Conservation (phyloP, 2,797 vertebrate genomes). For the Remorina albescens region DNA sequence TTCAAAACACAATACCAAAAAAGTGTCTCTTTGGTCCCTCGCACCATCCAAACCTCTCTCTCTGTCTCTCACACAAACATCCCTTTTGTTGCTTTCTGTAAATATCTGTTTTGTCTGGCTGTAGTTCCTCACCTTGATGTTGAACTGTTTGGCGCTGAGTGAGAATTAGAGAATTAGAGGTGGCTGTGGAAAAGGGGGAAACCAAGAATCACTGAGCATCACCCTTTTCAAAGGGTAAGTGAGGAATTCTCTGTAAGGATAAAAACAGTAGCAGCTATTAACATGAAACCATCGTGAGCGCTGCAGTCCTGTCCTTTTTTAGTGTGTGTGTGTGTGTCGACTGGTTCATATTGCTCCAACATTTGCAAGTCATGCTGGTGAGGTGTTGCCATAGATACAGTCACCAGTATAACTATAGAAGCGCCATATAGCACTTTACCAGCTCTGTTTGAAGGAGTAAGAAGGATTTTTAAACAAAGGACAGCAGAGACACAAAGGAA, state of each 20-base stretch:
- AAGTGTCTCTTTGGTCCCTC: slow-evolving; percentile 20
- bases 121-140: slow-evolving; percentile 61
- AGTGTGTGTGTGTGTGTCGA: background rate
- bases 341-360: slow-evolving; percentile 24
- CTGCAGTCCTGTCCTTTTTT: background rate
- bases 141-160: slow-evolving; percentile 45
- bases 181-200: slow-evolving; percentile 47
- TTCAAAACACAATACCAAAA: slow-evolving; percentile 49
- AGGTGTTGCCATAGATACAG: slow-evolving; percentile 27
- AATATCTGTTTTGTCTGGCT: slow-evolving; percentile 55
- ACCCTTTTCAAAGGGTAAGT: slow-evolving; percentile 46
- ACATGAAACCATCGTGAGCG: slow-evolving; percentile 19
- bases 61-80: background rate
- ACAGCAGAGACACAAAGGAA: background rate
- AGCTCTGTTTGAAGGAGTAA: background rate
- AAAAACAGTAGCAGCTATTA: slow-evolving; percentile 26
- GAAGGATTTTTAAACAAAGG: background rate
- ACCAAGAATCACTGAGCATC: slow-evolving; percentile 39
- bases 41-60: too few species aligned
- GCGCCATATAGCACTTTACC: slow-evolving; percentile 3
- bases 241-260: slow-evolving; percentile 26
- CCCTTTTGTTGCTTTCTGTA: slow-evolving; percentile 39
- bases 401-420: slow-evolving; percentile 9
- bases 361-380: slow-evolving; percentile 12
- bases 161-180: slow-evolving; percentile 47